These are phyloP conservation scores for Drosophila helvetica DNA, from an alignment of 2,888 invertebrate genomes.

Conservation along the genomic window DNA sequence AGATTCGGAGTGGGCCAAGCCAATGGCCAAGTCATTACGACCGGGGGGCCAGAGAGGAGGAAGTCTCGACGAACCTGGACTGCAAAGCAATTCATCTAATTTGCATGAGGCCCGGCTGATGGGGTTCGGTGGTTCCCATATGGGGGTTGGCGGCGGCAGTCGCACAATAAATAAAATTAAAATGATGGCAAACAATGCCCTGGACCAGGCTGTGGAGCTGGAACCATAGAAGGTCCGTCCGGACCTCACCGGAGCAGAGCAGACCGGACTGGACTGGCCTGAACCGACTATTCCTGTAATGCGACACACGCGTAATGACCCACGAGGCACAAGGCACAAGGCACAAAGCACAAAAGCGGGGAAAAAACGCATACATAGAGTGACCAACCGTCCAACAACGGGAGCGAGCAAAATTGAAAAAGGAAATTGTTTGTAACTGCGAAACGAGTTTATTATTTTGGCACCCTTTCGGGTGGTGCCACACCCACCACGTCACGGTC, in stretches of 20 bases:
- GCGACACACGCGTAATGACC: slow-evolving; percentile 81
- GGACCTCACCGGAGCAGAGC: no score
- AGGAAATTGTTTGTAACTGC: slow-evolving; percentile 83
- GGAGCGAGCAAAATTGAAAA: slow-evolving; percentile 79
- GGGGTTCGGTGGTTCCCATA: slow-evolving; percentile 26
- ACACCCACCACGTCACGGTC: slow-evolving; percentile 40
- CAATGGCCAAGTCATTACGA: slow-evolving; percentile 81
- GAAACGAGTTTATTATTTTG: slow-evolving; percentile 83
- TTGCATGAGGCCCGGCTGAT: slow-evolving; percentile 78
- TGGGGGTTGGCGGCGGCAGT: slow-evolving; percentile 62
- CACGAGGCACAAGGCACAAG: slow-evolving; percentile 35
- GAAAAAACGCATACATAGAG: slow-evolving; percentile 1
- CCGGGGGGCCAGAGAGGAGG: slow-evolving; percentile 26
- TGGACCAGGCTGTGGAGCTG: background rate
- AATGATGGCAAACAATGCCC: slow-evolving; percentile 83
- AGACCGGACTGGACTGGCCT: slow-evolving; percentile 50
- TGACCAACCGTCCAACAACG: slow-evolving; percentile 47
- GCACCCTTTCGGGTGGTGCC: slow-evolving; percentile 75
- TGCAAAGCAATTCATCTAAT: slow-evolving; percentile 83
- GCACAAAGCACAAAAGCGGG: slow-evolving; percentile 22
- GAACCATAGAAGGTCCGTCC: background rate
- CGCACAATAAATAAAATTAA: slow-evolving; percentile 84
- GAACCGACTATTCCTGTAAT: slow-evolving; percentile 70
- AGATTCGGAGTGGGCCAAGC: slow-evolving; percentile 40
- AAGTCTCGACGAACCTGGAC: slow-evolving; percentile 45